These are phyloP conservation scores for Falco novaeseelandiae DNA, from an alignment of 2,797 vertebrate species.

Conservation along the genomic window DNA sequence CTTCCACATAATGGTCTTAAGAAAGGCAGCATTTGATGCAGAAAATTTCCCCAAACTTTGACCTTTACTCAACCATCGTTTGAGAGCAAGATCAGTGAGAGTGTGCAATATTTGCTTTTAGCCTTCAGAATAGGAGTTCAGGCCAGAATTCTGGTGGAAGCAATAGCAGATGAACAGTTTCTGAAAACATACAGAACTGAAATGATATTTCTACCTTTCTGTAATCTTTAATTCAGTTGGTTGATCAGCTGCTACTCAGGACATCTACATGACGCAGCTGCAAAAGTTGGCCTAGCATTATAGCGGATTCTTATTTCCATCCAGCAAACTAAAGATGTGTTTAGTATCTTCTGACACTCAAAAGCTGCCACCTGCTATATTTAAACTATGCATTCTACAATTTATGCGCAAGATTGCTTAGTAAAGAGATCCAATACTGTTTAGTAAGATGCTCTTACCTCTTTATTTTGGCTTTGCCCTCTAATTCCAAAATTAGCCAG, in stretches of 20 bases:
- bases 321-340: not conserved
- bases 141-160: not conserved
- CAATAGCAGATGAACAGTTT: not conserved
- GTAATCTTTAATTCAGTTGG: not conserved
- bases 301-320: not conserved
- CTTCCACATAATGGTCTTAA: not conserved
- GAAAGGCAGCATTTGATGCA: not conserved
- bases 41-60: not conserved
- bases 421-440: not conserved
- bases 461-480: not conserved
- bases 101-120: not conserved
- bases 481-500: not conserved
- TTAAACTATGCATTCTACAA: not conserved
- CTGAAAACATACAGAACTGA: not conserved
- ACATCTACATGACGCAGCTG: not conserved
- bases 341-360: not conserved
- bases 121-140: not conserved
- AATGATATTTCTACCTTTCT: not conserved
- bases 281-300: not conserved
- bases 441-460: not conserved
- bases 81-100: not conserved
- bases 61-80: not conserved
- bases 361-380: not conserved
- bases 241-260: not conserved
- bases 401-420: not conserved